phyloP scores from a whole-genome alignment of 2,113 vertebrate species.

The Scytalopus superciliaris region DNA sequence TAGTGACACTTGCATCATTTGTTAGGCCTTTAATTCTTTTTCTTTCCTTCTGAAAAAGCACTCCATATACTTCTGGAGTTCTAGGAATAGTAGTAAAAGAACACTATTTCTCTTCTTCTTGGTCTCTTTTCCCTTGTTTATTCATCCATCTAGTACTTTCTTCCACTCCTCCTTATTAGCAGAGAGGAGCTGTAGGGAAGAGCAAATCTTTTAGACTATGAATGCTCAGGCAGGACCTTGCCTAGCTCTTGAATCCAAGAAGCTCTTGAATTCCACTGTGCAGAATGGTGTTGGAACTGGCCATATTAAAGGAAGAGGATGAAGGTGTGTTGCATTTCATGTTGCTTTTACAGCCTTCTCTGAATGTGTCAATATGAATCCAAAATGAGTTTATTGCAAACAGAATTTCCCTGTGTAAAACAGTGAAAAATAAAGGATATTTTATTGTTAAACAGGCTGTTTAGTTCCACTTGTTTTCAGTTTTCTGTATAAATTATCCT shows the following conservation, averaged over 20 bases:
- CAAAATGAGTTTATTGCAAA: neutral
- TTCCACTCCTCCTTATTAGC: neutral
- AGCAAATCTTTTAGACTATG: neutral
- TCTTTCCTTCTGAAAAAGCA: neutral
- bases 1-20: fast-evolving
- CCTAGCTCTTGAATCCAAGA: neutral
- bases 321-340: neutral
- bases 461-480: neutral
- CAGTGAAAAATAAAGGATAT: neutral
- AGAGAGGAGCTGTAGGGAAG: neutral
- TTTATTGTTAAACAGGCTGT: neutral
- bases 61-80: neutral
- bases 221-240: fast-evolving
- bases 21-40: neutral
- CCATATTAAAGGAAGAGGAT: neutral
- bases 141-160: neutral
- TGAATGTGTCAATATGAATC: neutral
- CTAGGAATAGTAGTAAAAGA: neutral
- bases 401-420: neutral
- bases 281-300: neutral
- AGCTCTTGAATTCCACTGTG: neutral
- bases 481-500: neutral
- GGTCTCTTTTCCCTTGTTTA: neutral
- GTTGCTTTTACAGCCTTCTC: neutral
- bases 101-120: fast-evolving